A percentile compares a stretch with the other conserved stretches of the same genome.
Evolutionary conservation across 2,113 vertebrate species (phyloP).

Genomic region (Dicerorhinus sumatrensis): DNA sequence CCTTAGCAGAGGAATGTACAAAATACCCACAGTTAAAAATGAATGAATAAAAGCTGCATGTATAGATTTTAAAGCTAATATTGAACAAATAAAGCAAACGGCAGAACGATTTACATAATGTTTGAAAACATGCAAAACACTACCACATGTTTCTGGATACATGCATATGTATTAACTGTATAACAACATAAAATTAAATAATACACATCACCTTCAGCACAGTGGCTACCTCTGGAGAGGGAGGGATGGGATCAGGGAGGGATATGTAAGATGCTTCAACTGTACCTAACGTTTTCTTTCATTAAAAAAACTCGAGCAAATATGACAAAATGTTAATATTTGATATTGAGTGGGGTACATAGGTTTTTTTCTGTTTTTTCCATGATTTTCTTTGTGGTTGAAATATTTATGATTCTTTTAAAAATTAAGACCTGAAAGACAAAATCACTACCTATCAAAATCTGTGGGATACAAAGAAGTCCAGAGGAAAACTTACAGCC

Average conservation of each 20-base stretch:
- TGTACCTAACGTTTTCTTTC: neutral
- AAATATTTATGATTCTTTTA: neutral
- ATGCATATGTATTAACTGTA: neutral
- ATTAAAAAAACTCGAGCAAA: neutral
- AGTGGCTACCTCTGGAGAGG: neutral
- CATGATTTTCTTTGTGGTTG: neutral
- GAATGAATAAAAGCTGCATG: neutral
- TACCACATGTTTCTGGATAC: neutral
- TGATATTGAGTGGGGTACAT: neutral
- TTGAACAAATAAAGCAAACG: constrained; percentile 25
- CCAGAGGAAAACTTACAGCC: neutral
- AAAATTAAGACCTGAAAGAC: neutral
- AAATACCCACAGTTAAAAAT: neutral
- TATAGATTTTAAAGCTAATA: neutral
- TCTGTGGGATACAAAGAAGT: neutral
- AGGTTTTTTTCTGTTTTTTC: neutral
- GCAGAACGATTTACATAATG: neutral
- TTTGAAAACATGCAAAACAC: neutral
- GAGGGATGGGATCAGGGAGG: neutral
- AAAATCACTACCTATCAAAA: neutral
- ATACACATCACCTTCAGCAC: neutral
- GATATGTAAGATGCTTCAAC: neutral
- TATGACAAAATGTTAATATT: neutral
- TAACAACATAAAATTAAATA: neutral
- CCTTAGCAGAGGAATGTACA: neutral